phyloP scores from a whole-genome alignment of 2,797 vertebrate genomes.

The Kryptopterus vitreolus region DNA sequence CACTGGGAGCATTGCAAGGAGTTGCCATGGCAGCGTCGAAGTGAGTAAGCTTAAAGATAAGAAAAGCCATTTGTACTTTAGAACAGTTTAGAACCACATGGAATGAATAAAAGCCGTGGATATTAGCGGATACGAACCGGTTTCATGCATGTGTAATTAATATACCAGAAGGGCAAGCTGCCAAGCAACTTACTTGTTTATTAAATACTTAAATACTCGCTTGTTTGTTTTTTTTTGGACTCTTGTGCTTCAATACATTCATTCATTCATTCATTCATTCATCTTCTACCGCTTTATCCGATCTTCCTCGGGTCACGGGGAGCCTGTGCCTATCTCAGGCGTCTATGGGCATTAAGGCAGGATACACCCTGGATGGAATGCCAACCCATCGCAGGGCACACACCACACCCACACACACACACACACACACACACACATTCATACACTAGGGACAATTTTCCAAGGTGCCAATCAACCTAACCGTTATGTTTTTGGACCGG shows the following conservation, averaged over 20 bases:
- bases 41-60: conserved; percentile 19
- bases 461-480: too few relatives aligned
- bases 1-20: conserved; percentile 5
- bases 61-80: conserved; percentile 23
- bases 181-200: neutral
- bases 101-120: neutral
- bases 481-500: too few relatives aligned
- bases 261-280: too few relatives aligned
- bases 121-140: neutral
- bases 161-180: neutral
- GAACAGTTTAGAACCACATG: neutral
- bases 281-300: too few relatives aligned
- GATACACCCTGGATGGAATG: too few relatives aligned
- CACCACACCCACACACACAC: too few relatives aligned
- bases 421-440: too few relatives aligned
- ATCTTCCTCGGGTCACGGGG: too few relatives aligned
- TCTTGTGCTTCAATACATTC: neutral
- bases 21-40: conserved; percentile 26
- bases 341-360: too few relatives aligned
- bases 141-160: neutral
- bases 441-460: too few relatives aligned
- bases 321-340: too few relatives aligned
- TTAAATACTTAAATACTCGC: neutral
- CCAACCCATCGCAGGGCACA: too few relatives aligned
- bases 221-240: neutral